A percentile compares a stretch with the other conserved stretches of the same genome.
Conservation (phyloP, 2,113 vertebrate genomes). For the Sakesphorus luctuosus region DNA sequence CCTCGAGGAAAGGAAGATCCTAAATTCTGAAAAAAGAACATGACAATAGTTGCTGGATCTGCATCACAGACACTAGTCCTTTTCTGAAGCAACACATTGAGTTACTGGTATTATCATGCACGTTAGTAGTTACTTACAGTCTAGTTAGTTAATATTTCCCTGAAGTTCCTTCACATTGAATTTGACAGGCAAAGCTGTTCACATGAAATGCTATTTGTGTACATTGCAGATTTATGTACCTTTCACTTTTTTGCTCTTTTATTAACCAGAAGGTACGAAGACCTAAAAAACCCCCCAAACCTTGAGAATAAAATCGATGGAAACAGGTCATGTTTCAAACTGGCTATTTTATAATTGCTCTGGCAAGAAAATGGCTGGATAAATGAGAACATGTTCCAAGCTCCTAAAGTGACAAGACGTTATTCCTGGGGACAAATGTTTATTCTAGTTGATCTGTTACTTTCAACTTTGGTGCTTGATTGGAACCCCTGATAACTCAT, state of each 20-base stretch:
- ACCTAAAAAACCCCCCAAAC: neutral
- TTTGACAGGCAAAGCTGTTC: neutral
- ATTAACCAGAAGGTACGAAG: slow-evolving; percentile 3
- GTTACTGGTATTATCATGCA: neutral
- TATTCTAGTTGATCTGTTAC: slow-evolving; percentile 33
- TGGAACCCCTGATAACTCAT: slow-evolving; percentile 43
- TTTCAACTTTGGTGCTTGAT: slow-evolving; percentile 50
- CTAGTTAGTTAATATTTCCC: neutral
- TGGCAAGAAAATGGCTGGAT: slow-evolving; percentile 37
- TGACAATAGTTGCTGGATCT: neutral
- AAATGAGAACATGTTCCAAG: slow-evolving; percentile 38
- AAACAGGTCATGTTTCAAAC: neutral
- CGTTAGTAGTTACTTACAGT: slow-evolving; percentile 15
- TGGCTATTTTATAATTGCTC: slow-evolving; percentile 17
- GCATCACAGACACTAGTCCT: neutral
- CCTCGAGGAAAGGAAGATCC: neutral
- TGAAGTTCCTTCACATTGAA: neutral
- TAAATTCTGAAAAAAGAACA: neutral
- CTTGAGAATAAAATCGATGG: slow-evolving; percentile 17
- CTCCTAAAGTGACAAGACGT: slow-evolving; percentile 13
- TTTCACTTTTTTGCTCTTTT: slow-evolving; percentile 24
- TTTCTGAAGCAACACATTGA: neutral
- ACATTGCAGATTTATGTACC: neutral
- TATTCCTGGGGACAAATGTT: slow-evolving; percentile 46
- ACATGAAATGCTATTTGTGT: neutral